Conservation (phyloP, 2,888 invertebrate species). For the Zonitis immaculata region DNA sequence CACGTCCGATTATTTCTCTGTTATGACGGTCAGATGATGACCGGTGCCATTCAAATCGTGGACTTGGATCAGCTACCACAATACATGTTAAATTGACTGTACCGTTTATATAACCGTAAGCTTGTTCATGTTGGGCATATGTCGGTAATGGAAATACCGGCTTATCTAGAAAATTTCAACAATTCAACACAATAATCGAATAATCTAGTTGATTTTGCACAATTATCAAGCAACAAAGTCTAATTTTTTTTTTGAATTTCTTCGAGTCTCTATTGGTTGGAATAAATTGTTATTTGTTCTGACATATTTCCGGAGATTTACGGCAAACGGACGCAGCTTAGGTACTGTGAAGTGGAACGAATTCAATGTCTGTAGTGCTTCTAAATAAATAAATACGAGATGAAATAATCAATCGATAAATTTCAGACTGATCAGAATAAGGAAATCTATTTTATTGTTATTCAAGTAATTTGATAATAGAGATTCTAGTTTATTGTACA, state of each 20-base stretch:
- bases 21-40: slow-evolving; percentile 4
- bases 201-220: too few species aligned
- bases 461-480: too few species aligned
- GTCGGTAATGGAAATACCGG: slow-evolving; percentile 26
- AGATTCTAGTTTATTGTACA: too few species aligned
- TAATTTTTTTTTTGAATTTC: too few species aligned
- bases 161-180: slow-evolving; percentile 16
- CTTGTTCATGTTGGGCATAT: slow-evolving; percentile 40
- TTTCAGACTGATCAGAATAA: too few species aligned
- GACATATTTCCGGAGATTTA: background rate
- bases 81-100: slow-evolving; percentile 64
- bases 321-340: background rate
- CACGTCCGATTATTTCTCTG: slow-evolving; percentile 18
- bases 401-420: too few species aligned
- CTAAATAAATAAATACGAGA: too few species aligned
- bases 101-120: slow-evolving; percentile 52
- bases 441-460: too few species aligned
- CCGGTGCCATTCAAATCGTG: slow-evolving; percentile 45
- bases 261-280: too few species aligned
- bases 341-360: background rate
- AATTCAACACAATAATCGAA: background rate
- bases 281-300: background rate
- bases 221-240: too few species aligned
- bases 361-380: background rate
- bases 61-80: slow-evolving; percentile 65